Percentiles rank a stretch among this genome's conserved stretches.
Conservation (phyloP, 2,113 vertebrate species). For the Plotosus lineatus region DNA sequence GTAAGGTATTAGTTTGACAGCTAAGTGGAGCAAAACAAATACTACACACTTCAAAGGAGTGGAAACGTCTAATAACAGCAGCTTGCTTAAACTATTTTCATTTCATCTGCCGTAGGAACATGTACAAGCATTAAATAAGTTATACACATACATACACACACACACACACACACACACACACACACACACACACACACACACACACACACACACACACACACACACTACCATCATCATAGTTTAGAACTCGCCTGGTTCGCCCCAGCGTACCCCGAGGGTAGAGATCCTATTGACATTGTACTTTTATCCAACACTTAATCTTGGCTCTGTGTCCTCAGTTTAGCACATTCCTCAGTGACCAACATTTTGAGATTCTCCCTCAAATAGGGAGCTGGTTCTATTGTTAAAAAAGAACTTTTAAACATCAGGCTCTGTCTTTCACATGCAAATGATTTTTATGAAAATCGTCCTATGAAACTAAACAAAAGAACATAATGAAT, state of each 20-base stretch:
- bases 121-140: conserved; percentile 48
- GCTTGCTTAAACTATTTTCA: conserved; percentile 59
- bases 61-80: conserved; percentile 58
- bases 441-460: conserved; percentile 34
- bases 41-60: conserved; percentile 70
- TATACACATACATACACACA: neutral
- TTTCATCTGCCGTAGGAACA: conserved; percentile 58
- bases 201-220: neutral
- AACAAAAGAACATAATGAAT: conserved; percentile 30
- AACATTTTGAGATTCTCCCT: conserved; percentile 26
- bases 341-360: conserved; percentile 34
- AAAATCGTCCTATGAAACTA: conserved; percentile 35
- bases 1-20: conserved; percentile 76
- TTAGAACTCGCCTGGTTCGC: no score
- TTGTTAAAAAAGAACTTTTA: conserved; percentile 36
- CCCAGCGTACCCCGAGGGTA: neutral
- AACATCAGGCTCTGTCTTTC: conserved; percentile 22
- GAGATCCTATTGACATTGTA: conserved; percentile 1
- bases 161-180: neutral
- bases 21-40: conserved; percentile 72
- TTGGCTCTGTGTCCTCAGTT: conserved; percentile 31
- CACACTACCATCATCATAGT: neutral
- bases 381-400: conserved; percentile 27
- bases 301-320: conserved; percentile 27
- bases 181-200: neutral